Conservation (phyloP, 1,140 invertebrate species). For the Aphaenogaster floridana region DNA sequence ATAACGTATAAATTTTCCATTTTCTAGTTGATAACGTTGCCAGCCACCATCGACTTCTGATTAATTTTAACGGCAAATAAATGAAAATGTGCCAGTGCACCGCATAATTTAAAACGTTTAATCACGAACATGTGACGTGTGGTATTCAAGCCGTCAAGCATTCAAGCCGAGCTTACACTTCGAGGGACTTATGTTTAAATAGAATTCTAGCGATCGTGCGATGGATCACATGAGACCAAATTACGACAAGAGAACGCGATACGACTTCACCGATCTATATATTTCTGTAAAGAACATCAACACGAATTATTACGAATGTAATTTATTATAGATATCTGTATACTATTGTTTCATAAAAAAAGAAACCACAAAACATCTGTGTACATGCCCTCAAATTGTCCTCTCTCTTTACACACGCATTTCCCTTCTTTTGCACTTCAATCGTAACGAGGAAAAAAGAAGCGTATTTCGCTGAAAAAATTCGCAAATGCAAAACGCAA, state of each 20-base stretch:
- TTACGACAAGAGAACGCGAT: constrained; percentile 37
- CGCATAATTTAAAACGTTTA: constrained; percentile 43
- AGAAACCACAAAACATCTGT: constrained; percentile 4
- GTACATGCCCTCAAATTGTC: not conserved
- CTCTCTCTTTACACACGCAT: not conserved
- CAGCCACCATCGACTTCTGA: not conserved
- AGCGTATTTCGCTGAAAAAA: not conserved
- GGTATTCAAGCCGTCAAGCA: not conserved
- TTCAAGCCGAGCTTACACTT: constrained; percentile 44
- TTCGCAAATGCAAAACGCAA: not conserved
- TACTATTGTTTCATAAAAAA: constrained; percentile 77
- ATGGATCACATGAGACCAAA: constrained; percentile 74
- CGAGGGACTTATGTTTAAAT: constrained; percentile 40
- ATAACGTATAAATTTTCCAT: not conserved
- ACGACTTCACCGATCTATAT: constrained; percentile 74
- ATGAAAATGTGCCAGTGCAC: constrained; percentile 2
- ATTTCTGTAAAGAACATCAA: constrained; percentile 78
- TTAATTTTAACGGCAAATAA: constrained; percentile 13
- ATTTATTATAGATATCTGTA: constrained; percentile 81
- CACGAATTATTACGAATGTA: constrained; percentile 77
- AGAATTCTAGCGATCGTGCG: constrained; percentile 54
- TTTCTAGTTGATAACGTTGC: constrained; percentile 4
- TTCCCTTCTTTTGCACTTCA: not conserved
- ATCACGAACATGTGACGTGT: constrained; percentile 23
- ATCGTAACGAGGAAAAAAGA: not conserved